Evolutionary conservation across 2,888 invertebrate genomes (phyloP).

Genomic region (Nemurella pictetii): DNA sequence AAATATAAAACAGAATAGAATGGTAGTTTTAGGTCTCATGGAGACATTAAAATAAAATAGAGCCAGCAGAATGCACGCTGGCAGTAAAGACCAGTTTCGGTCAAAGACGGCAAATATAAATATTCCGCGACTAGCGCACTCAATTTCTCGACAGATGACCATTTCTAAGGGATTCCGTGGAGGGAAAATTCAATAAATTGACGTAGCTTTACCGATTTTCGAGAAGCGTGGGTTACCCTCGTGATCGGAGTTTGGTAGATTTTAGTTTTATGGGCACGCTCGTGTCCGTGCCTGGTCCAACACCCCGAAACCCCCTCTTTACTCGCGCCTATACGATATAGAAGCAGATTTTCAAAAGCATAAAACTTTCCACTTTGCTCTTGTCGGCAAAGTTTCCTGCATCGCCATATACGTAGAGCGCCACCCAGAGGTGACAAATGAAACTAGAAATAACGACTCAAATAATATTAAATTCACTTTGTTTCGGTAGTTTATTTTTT

Average conservation of each 20-base stretch:
- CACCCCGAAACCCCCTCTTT: neutral
- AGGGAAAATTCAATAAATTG: constrained; percentile 12
- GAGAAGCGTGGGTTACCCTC: neutral
- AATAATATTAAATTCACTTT: neutral
- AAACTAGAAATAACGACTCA: constrained; percentile 17
- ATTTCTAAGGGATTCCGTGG: neutral
- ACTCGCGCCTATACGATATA: neutral
- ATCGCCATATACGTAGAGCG: neutral
- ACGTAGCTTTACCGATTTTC: constrained; percentile 1
- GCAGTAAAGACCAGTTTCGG: neutral
- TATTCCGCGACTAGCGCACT: neutral
- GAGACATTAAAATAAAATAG: constrained; percentile 23
- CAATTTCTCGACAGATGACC: neutral
- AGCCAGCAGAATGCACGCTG: neutral
- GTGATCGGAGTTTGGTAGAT: constrained; percentile 15
- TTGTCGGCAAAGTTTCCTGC: neutral
- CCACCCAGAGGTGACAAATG: constrained; percentile 14
- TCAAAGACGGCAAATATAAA: neutral
- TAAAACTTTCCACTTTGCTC: constrained; percentile 12
- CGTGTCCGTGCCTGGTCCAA: neutral
- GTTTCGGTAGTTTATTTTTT: neutral
- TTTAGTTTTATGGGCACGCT: neutral
- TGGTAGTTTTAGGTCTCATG: neutral
- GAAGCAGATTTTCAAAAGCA: constrained; percentile 12
- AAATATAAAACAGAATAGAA: constrained; percentile 8